Evolutionary conservation across 2,888 invertebrate genomes (phyloP), one percentile per base, ranked within the genome.

Genomic region (Gerris lacustris): DNA sequence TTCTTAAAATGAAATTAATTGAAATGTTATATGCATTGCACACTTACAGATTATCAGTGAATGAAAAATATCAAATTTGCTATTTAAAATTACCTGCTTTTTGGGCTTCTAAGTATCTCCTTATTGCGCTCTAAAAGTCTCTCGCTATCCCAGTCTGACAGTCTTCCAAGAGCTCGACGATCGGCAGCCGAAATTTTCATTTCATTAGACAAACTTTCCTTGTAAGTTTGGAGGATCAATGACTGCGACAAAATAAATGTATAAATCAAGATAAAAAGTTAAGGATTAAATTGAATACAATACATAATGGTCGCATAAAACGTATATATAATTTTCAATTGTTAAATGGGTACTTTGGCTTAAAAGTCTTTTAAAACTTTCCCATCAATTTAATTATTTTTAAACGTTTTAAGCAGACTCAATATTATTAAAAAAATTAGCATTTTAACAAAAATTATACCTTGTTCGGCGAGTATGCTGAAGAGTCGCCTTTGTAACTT

Each of bases 121-220:
- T 74, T 76, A 45, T 73, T 74, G 9, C 76, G 72, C 64, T 73
- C 74, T 6, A 75, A 68, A 63, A 75, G 68, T 69, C 70, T 71
- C 69, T 71, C 76, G 67, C 70, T 74, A 70, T 76, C 76, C 72
- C 73, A 71, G 67, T 75, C 75, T 47, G 75, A 73, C n/a, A 75
- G 68, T 63, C 74, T 72, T 67, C 70, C 74, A 45, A 75, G 69
- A 44, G 73, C 70, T 68, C 76, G 70, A 7, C 75, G 73, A 63
- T 76, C 76, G 44, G 75, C 69, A 44, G 73, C 73, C 44, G 76
- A 69, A 47, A 74, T 68, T 71, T 75, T 76, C 15, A 75, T 71
- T 55, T 76, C 76, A 70, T 73, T 69, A 67, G 71, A 68, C 63
- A 74, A 71, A 68, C 73, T 73, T 64, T 75, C 76, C 71, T 75